A percentile compares a stretch with the other conserved stretches of the same genome.
phyloP scores from a whole-genome alignment of 1,140 invertebrate species.

The Eriocheir sinensis region DNA sequence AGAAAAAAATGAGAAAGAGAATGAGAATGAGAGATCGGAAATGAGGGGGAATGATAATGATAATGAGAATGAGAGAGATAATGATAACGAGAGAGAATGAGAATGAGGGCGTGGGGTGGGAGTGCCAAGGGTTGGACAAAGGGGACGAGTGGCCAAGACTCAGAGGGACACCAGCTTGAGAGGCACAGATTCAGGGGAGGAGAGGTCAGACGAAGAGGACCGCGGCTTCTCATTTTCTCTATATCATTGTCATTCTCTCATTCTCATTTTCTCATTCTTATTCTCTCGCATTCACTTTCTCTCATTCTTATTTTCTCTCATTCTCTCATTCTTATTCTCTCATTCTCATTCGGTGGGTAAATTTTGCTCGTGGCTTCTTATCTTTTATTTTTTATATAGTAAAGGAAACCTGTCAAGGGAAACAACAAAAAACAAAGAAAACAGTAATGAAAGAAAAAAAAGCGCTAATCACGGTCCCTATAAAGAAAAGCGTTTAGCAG shows the following conservation, averaged over 20 bases:
- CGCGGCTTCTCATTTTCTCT: no score
- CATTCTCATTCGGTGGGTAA: no score
- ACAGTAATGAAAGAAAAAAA: no score
- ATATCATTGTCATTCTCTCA: no score
- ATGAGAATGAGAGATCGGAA: background rate
- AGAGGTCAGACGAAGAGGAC: background rate
- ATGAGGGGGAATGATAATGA: background rate
- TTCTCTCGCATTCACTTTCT: no score
- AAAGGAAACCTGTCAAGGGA: no score
- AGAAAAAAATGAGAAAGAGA: background rate
- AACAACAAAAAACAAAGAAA: no score
- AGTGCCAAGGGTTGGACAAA: background rate
- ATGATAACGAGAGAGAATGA: background rate
- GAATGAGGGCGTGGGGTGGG: background rate
- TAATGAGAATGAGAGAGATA: background rate
- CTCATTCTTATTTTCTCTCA: background rate
- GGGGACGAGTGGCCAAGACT: background rate
- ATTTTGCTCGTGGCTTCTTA: no score
- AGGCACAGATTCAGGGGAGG: background rate
- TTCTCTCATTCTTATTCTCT: background rate
- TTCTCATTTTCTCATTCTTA: no score
- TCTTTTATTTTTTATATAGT: no score
- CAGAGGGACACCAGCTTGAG: background rate
- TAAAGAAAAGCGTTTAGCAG: no score
- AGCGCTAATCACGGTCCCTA: no score